Percentiles rank a stretch among this genome's conserved stretches.
Conservation (phyloP, 2,113 vertebrate genomes). For the Neotragus moschatus region DNA sequence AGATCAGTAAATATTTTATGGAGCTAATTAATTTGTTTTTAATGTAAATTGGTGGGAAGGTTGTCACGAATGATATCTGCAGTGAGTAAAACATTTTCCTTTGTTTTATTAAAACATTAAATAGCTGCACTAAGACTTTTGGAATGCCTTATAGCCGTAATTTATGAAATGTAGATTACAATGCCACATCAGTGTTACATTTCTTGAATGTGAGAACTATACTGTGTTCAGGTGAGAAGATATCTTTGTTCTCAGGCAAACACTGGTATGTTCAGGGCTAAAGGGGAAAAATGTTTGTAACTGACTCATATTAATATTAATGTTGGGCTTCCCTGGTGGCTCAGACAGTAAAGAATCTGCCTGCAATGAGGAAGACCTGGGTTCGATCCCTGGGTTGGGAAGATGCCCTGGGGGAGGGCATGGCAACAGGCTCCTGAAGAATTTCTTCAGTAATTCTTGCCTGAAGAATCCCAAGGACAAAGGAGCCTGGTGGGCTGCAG, state of each 20-base stretch:
- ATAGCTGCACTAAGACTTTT: neutral
- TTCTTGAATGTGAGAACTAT: neutral
- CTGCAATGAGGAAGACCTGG: neutral
- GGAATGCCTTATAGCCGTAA: neutral
- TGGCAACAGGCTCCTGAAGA: neutral
- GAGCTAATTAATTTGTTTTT: constrained; percentile 1
- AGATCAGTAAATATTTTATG: constrained; percentile 24
- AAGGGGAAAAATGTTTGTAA: neutral
- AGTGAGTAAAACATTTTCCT: neutral
- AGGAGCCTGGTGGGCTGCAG: neutral
- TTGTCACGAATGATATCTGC: neutral
- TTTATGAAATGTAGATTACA: neutral
- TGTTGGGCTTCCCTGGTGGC: neutral
- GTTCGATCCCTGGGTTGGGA: neutral
- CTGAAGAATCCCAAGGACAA: neutral
- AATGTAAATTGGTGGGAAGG: neutral
- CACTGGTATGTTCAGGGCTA: neutral
- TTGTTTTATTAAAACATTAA: constrained; percentile 25
- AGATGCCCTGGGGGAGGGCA: neutral
- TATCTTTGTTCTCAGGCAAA: neutral
- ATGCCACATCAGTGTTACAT: neutral
- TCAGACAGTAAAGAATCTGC: neutral
- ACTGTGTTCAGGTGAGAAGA: neutral
- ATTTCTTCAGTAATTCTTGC: neutral
- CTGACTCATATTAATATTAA: neutral